phyloP scores from a whole-genome alignment of 2,113 vertebrate species.

The Callithrix jacchus region DNA sequence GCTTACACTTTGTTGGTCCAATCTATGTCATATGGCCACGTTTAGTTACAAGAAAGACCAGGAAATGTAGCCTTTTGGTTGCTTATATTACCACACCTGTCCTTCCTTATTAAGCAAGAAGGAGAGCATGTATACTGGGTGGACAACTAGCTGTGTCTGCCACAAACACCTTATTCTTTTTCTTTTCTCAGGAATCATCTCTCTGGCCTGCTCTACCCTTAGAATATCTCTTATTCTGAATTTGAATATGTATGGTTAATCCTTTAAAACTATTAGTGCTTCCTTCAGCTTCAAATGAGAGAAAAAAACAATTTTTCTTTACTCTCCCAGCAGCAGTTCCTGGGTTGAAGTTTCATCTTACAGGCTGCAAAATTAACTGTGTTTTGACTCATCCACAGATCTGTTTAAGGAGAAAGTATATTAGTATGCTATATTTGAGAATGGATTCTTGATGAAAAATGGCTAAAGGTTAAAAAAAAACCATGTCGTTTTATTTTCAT shows the following conservation, averaged over 20 bases:
- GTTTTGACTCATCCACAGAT: not conserved
- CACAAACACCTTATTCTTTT: not conserved
- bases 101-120: not conserved
- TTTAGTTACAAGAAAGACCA: not conserved
- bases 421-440: constrained; percentile 8
- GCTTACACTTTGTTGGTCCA: not conserved
- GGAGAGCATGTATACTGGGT: not conserved
- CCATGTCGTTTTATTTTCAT: constrained; percentile 57
- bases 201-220: not conserved
- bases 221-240: not conserved
- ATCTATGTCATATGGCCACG: not conserved
- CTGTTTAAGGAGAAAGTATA: not conserved
- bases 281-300: not conserved
- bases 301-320: not conserved
- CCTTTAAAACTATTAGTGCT: not conserved
- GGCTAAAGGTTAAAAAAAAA: not conserved
- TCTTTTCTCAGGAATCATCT: not conserved
- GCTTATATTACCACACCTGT: rapidly evolving
- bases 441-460: constrained; percentile 21
- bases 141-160: not conserved
- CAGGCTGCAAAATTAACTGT: not conserved
- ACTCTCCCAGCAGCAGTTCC: not conserved
- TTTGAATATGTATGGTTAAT: not conserved
- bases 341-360: not conserved
- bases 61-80: not conserved